These are phyloP conservation scores for Apodemus speciosus DNA, from an alignment of 2,113 vertebrate genomes.

Conservation along the genomic window DNA sequence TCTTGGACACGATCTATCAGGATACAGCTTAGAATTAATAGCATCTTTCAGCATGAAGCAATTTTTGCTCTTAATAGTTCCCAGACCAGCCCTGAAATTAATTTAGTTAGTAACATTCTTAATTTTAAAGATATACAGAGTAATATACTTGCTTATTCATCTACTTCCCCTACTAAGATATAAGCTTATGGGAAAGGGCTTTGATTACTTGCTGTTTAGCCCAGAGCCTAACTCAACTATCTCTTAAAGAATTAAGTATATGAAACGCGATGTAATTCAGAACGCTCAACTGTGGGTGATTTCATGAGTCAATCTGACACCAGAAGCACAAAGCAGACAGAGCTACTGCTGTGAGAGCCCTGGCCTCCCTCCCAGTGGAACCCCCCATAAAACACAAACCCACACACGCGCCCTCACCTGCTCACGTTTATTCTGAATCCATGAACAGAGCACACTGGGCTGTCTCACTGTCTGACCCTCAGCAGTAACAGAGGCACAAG, in stretches of 20 bases:
- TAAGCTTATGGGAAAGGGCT: background rate
- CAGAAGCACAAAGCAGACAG: background rate
- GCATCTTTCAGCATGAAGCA: background rate
- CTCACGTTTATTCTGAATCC: slow-evolving; percentile 93
- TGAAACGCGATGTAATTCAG: slow-evolving; percentile 6
- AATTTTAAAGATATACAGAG: slow-evolving; percentile 1
- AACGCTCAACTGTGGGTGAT: background rate
- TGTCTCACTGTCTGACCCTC: slow-evolving; percentile 71
- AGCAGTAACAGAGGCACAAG: slow-evolving; percentile 59
- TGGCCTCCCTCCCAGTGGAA: background rate
- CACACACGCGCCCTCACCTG: slow-evolving; percentile 86
- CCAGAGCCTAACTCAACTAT: slow-evolving; percentile 5
- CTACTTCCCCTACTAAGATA: background rate
- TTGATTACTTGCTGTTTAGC: background rate
- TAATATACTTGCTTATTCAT: background rate
- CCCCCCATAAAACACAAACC: background rate
- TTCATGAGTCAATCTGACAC: background rate
- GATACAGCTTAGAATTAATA: background rate
- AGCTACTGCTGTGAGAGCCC: background rate
- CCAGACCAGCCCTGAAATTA: background rate
- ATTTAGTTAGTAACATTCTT: background rate
- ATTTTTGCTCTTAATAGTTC: slow-evolving; percentile 32
- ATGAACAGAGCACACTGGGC: slow-evolving; percentile 83
- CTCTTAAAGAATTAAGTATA: slow-evolving; percentile 24
- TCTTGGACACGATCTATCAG: background rate